Base-by-base conservation (phyloP, 2,888 invertebrate species). In the Iphiclides podalirius region DNA sequence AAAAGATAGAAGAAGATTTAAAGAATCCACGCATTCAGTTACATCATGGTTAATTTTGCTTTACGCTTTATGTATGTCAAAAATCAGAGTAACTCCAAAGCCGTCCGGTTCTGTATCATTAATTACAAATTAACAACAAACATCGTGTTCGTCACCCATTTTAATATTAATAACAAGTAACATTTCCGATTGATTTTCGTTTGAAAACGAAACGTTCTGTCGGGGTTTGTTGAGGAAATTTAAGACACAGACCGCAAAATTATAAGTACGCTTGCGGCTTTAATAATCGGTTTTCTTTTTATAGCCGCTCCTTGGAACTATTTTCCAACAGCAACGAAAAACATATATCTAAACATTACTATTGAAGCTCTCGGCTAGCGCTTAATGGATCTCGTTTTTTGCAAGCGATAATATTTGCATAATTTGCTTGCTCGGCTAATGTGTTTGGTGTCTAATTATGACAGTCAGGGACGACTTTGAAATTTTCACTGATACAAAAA, bases 401-500 rank as follows among this genome's bases (percentile, higher is more conserved):
- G 9, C 12, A 4, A 1, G 12, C 31, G 31, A n/a, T 31, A 31
- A 31, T 31, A 36, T 36, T 16, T 15, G 16, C 16, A 36, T 36
- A 35, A n/a, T 14, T 23, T 12, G n/a, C 14, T 35, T 43, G 23
- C 16, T 37, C 8, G 9, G 4, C 15, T 28, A 20, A 28, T 23
- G 26, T 23, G 31, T 31, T 31, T 4, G 12, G 9, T 12, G 20
- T 23, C 31, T 14, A 31, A 36, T 33, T 13, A 16, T 33, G 26
- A 11, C 37, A 28, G 38, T 48, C 14, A 44, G 60, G 59, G 62
- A 66, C 53, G 62, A 62, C 65, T 66, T 68, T 66, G 62, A 58
- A 56, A 59, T 59, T 54, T 57, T 53, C 53, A 62, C 58, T 59
- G 56, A 57, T 54, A 60, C 52, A 43, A 52, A 52, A 65, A 62